phyloP scores from a whole-genome alignment of 2,113 vertebrate species.

The Gopherus flavomarginatus region DNA sequence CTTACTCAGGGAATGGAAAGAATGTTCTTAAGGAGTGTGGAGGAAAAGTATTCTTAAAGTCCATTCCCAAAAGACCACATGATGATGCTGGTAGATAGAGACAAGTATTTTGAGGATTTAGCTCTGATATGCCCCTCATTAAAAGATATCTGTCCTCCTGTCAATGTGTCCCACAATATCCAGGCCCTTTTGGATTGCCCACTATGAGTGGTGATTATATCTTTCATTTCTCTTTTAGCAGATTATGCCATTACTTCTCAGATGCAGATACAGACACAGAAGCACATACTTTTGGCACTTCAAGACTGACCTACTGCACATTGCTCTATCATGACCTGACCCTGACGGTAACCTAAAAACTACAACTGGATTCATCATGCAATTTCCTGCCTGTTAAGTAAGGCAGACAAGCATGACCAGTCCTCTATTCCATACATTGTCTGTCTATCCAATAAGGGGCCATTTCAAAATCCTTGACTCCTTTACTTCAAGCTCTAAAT shows the following conservation, averaged over 20 bases:
- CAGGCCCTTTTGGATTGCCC: neutral
- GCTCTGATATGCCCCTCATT: neutral
- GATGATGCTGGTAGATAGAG: neutral
- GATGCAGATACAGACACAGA: neutral
- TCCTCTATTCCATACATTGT: neutral
- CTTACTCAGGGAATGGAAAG: neutral
- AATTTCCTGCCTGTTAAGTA: neutral
- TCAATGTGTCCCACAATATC: neutral
- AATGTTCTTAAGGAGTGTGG: neutral
- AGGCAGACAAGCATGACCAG: neutral
- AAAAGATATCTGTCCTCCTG: neutral
- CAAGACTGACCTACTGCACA: neutral
- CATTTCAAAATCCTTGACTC: no score
- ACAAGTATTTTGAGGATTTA: neutral
- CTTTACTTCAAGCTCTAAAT: neutral
- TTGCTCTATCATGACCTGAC: neutral
- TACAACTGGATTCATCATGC: neutral
- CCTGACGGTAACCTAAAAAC: neutral
- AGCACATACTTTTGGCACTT: neutral
- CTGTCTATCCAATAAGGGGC: no score
- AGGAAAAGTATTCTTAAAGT: no score
- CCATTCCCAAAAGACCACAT: neutral
- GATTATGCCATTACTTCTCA: neutral
- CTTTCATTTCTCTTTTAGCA: neutral
- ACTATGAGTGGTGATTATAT: rapidly evolving